Evolutionary conservation across 2,888 invertebrate genomes (phyloP).

Genomic region (Leptopilina syphax): DNA sequence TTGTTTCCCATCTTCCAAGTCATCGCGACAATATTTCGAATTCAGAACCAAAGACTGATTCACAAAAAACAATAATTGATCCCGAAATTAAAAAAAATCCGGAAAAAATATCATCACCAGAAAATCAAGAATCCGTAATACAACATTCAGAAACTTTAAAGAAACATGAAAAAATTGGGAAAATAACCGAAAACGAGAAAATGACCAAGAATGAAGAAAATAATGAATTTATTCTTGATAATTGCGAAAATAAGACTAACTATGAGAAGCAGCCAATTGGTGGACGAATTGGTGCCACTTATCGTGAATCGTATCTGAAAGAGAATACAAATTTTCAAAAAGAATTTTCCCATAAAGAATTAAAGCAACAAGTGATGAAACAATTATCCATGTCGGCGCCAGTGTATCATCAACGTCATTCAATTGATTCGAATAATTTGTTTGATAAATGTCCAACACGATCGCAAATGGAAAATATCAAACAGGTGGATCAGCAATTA

Average conservation of each 20-base stretch:
- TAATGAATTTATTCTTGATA: too few relatives aligned
- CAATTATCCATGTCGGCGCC: background rate
- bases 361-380: background rate
- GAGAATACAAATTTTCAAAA: background rate
- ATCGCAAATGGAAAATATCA: background rate
- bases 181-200: too few relatives aligned
- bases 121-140: too few relatives aligned
- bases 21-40: background rate
- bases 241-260: background rate
- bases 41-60: background rate
- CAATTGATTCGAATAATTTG: background rate
- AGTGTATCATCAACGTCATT: background rate
- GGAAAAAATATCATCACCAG: too few relatives aligned
- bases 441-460: background rate
- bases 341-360: background rate
- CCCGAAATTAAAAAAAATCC: conserved; percentile 43
- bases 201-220: too few relatives aligned
- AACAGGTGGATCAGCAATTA: background rate
- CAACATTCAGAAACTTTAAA: too few relatives aligned
- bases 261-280: conserved; percentile 58
- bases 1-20: background rate
- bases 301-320: conserved; percentile 35
- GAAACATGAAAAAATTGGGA: too few relatives aligned
- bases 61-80: conserved; percentile 4
- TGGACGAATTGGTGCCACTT: conserved; percentile 50